Conservation (phyloP, 2,797 vertebrate species). For the Hemitrygon akajei region DNA sequence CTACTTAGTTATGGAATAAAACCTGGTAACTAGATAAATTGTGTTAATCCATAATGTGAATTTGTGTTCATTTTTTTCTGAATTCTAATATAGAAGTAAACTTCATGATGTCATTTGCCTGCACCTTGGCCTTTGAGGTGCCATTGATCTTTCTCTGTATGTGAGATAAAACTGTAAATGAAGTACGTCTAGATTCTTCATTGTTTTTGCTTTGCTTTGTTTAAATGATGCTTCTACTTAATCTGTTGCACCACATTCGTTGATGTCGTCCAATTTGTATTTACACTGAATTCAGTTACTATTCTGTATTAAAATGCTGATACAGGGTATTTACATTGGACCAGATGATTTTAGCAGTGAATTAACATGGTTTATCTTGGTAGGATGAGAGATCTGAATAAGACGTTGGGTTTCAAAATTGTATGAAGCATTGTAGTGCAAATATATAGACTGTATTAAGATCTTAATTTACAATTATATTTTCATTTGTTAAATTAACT, state of each 20-base stretch:
- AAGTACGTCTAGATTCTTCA: neutral
- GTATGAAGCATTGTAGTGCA: neutral
- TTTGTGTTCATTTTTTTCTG: no score
- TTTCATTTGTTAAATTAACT: neutral
- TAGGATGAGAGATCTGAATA: neutral
- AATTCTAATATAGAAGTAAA: neutral
- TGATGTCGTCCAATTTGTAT: neutral
- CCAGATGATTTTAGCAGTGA: neutral
- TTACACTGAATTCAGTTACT: neutral
- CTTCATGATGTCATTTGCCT: neutral
- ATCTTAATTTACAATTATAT: neutral
- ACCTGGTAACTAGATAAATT: no score
- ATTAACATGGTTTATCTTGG: constrained; percentile 7
- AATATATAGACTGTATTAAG: constrained; percentile 17
- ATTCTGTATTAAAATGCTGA: constrained; percentile 2
- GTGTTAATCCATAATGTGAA: no score
- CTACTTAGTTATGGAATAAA: no score
- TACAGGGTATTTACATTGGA: neutral
- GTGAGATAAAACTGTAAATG: neutral
- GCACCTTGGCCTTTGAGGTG: neutral
- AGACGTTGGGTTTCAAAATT: neutral
- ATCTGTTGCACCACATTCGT: neutral
- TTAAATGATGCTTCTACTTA: neutral
- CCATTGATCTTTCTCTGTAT: neutral
- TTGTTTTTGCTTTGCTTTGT: neutral